Conservation (phyloP, 2,113 vertebrate genomes). For the Hoplias malabaricus region DNA sequence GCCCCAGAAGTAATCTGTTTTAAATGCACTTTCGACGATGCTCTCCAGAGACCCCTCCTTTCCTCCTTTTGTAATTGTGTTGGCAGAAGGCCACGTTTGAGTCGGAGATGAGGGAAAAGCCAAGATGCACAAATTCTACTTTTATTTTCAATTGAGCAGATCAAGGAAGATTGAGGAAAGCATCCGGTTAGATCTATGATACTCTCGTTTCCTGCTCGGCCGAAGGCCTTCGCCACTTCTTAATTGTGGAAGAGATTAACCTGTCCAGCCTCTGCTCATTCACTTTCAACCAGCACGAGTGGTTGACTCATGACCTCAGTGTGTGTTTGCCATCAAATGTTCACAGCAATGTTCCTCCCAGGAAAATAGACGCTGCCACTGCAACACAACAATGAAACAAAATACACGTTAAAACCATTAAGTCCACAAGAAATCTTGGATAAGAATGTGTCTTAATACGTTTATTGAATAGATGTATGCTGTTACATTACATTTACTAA, state of each 20-base stretch:
- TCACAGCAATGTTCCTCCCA: too few species aligned
- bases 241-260: neutral
- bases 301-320: too few species aligned
- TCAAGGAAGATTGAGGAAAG: neutral
- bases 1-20: constrained; percentile 39
- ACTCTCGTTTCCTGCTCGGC: neutral
- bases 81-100: constrained; percentile 20
- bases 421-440: too few species aligned
- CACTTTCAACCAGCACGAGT: too few species aligned
- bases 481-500: too few species aligned
- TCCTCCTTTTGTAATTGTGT: constrained; percentile 29
- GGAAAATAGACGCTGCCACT: too few species aligned
- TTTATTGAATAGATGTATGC: too few species aligned
- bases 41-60: neutral
- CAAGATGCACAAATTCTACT: neutral
- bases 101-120: neutral
- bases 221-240: too few species aligned
- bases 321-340: too few species aligned
- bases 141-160: neutral
- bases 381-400: too few species aligned
- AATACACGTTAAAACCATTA: too few species aligned
- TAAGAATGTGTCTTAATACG: too few species aligned
- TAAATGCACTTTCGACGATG: constrained; percentile 37
- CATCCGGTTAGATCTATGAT: neutral
- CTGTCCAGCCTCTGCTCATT: neutral